Conservation (phyloP, 2,113 vertebrate genomes). For the Rhynchomys soricoides region DNA sequence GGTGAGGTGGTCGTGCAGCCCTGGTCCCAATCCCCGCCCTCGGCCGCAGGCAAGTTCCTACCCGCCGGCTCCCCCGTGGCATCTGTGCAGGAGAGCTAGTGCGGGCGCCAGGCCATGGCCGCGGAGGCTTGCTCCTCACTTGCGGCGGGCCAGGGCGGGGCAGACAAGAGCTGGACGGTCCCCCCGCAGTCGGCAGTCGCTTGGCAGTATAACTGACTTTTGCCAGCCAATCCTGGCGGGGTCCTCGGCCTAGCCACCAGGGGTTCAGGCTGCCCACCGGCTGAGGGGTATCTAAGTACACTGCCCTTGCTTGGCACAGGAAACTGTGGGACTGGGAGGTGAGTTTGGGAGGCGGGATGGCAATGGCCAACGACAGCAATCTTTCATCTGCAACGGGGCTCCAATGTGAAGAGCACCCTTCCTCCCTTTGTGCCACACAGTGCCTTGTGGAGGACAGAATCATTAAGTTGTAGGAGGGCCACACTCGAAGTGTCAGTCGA, state of each 20-base stretch:
- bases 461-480: neutral
- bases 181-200: slow-evolving; percentile 55
- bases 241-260: neutral
- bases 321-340: neutral
- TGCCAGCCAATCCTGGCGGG: slow-evolving; percentile 58
- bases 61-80: slow-evolving; percentile 74
- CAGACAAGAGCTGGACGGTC: slow-evolving; percentile 67
- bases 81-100: slow-evolving; percentile 71
- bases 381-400: neutral
- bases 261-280: neutral
- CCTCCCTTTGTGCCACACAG: slow-evolving; percentile 20
- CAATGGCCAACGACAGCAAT: neutral
- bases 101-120: slow-evolving; percentile 74
- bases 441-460: neutral
- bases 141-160: slow-evolving; percentile 73
- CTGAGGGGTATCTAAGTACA: neutral
- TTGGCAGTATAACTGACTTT: slow-evolving; percentile 72
- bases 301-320: neutral
- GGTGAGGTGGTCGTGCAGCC: neutral
- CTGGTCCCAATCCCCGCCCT: slow-evolving; percentile 34
- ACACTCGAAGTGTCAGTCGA: neutral
- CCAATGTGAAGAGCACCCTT: neutral
- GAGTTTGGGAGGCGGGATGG: neutral
- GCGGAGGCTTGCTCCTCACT: slow-evolving; percentile 67
- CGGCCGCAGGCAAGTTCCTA: slow-evolving; percentile 65